phyloP scores from a whole-genome alignment of 2,113 vertebrate genomes.

The Bos taurus region ARS-UCD2.0 NC_037352.1:4077001-4077500 shows the following conservation, averaged over 20 bases:
- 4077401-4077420: constrained; percentile 70
- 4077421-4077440: constrained; percentile 83
- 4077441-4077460: constrained; percentile 90
- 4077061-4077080: not conserved
- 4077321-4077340: constrained; percentile 91
- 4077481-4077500: not conserved
- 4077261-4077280: constrained; percentile 81
- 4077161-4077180: constrained; percentile 17
- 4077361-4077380: constrained; percentile 87
- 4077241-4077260: constrained; percentile 88
- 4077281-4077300: constrained; percentile 85
- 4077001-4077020: not conserved
- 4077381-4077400: constrained; percentile 85
- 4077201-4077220: constrained; percentile 88
- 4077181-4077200: constrained; percentile 86
- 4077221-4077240: constrained; percentile 93
- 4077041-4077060: not conserved
- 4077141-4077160: not conserved
- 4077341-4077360: constrained; percentile 43
- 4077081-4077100: not conserved
- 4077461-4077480: constrained; percentile 83
- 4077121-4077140: not conserved
- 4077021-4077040: not conserved
- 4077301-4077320: constrained; percentile 88
- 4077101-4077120: not conserved